Conservation (phyloP, 1,140 invertebrate species). For the Tetranychus urticae region DNA sequence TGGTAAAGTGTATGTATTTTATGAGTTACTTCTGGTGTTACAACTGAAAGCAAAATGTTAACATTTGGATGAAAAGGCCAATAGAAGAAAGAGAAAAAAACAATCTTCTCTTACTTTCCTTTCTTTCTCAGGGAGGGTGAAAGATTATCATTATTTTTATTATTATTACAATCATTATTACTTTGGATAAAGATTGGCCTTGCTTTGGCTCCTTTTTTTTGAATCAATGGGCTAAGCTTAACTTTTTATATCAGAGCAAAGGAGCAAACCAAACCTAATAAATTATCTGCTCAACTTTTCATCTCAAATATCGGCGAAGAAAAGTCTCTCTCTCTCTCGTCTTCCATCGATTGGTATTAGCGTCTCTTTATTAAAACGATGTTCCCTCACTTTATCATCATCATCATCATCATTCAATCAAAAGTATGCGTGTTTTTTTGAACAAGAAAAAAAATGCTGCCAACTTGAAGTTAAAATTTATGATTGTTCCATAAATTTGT, state of each 20-base stretch:
- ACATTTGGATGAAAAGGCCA: neutral
- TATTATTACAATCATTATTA: no score
- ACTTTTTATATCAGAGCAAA: neutral
- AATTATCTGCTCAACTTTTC: neutral
- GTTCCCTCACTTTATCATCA: neutral
- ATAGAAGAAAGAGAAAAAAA: neutral
- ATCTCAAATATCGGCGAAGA: neutral
- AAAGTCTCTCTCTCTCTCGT: neutral
- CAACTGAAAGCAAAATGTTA: neutral
- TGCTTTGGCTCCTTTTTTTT: no score
- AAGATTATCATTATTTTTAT: neutral
- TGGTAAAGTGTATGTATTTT: neutral
- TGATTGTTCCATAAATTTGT: neutral
- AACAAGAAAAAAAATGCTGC: neutral
- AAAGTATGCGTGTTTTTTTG: neutral
- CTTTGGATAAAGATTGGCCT: no score
- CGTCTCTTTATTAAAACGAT: neutral
- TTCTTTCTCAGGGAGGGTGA: neutral
- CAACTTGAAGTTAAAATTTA: neutral
- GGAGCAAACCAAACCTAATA: neutral
- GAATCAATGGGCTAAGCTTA: neutral
- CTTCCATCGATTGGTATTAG: neutral
- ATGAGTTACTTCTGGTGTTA: neutral
- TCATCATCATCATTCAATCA: neutral
- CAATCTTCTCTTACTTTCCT: neutral